A percentile compares a stretch with the other conserved stretches of the same genome.
phyloP scores from a whole-genome alignment of 2,113 vertebrate genomes.

The Corythoichthys intestinalis region DNA sequence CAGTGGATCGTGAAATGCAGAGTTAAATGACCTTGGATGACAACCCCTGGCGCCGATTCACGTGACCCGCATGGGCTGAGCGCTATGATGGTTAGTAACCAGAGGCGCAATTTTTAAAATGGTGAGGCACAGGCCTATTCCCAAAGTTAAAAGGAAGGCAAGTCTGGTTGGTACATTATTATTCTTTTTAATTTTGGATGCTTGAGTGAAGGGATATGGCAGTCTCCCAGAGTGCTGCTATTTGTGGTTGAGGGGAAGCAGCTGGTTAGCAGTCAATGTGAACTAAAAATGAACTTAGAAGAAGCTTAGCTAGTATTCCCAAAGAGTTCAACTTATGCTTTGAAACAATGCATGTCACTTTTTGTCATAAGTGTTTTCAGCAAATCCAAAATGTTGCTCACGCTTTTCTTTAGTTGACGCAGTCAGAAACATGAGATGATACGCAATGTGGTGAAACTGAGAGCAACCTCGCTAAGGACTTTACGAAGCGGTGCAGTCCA shows the following conservation, averaged over 20 bases:
- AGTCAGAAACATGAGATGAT: constrained; percentile 6
- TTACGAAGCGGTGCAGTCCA: constrained; percentile 9
- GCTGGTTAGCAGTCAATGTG: constrained; percentile 31
- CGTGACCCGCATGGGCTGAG: constrained; percentile 16
- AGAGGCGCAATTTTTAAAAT: constrained; percentile 7
- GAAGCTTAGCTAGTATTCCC: constrained; percentile 15
- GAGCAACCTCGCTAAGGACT: constrained; percentile 9
- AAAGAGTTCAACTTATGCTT: background rate
- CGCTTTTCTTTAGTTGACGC: constrained; percentile 11
- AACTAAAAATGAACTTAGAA: constrained; percentile 25
- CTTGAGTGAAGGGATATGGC: constrained; percentile 19
- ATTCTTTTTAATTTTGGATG: background rate
- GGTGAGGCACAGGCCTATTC: constrained; percentile 13
- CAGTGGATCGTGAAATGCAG: constrained; percentile 11
- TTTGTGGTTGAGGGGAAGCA: constrained; percentile 40
- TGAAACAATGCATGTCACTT: background rate
- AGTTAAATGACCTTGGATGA: constrained; percentile 45
- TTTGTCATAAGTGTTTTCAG: background rate
- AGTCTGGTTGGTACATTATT: background rate
- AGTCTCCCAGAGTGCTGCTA: constrained; percentile 29
- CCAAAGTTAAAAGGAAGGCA: background rate
- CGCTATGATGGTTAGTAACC: constrained; percentile 18
- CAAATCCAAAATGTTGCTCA: background rate
- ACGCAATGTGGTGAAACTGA: background rate
- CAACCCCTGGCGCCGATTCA: constrained; percentile 30